Conservation (phyloP, 2,888 invertebrate species). For the Sesia apiformis region DNA sequence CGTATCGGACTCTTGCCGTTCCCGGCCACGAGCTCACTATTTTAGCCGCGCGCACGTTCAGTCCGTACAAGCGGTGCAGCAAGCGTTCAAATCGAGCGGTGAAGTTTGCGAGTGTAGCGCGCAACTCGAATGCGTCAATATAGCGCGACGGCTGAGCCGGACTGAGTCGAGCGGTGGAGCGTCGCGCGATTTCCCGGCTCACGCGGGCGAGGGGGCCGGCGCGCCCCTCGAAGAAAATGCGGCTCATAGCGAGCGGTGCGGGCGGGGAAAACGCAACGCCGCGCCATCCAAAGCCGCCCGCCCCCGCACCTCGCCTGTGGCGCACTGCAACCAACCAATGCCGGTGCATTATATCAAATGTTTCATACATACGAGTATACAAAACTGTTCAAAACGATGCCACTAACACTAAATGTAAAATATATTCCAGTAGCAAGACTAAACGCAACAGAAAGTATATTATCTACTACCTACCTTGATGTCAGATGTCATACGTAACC, state of each 20-base stretch:
- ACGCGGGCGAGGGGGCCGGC: constrained; percentile 56
- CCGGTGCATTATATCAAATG: not conserved
- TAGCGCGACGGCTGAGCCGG: constrained; percentile 63
- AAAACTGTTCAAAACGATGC: not conserved
- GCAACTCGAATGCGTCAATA: constrained; percentile 51
- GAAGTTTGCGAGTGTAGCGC: constrained; percentile 33
- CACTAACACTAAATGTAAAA: too few relatives aligned
- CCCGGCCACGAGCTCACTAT: constrained; percentile 68
- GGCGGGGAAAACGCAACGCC: constrained; percentile 61
- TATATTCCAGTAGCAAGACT: too few relatives aligned
- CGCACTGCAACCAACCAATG: constrained; percentile 14
- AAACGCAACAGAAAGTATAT: too few relatives aligned
- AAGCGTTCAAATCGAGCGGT: constrained; percentile 24
- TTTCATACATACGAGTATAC: not conserved
- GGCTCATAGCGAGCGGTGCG: constrained; percentile 35
- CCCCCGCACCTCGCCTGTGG: constrained; percentile 28
- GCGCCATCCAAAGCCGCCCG: constrained; percentile 23
- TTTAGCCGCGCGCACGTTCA: constrained; percentile 48
- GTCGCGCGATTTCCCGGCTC: constrained; percentile 65
- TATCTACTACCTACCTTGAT: too few relatives aligned
- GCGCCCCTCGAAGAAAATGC: constrained; percentile 66
- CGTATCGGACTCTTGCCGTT: constrained; percentile 36
- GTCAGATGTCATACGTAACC: too few relatives aligned
- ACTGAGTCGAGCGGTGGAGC: constrained; percentile 50
- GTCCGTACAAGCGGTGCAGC: constrained; percentile 31